Evolutionary conservation across 1,140 invertebrate species (phyloP).

Genomic region (Vanessa atalanta): DNA sequence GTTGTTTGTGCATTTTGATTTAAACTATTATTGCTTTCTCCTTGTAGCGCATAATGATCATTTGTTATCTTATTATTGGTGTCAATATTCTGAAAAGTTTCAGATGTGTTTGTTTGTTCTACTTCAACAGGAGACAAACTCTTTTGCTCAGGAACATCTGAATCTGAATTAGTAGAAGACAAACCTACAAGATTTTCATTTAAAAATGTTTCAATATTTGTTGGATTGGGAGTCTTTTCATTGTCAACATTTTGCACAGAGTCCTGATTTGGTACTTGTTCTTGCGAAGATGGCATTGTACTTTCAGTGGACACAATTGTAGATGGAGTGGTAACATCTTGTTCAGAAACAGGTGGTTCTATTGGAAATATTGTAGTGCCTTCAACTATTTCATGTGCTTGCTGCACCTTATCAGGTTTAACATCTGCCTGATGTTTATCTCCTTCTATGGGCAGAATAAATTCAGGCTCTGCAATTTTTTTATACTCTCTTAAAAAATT

Average conservation of each 20-base stretch:
- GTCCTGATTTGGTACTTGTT: not conserved
- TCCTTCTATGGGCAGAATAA: slow-evolving; percentile 53
- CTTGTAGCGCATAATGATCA: not conserved
- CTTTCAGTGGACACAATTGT: slow-evolving; percentile 11
- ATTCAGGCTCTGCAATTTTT: slow-evolving; percentile 53
- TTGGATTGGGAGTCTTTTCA: slow-evolving; percentile 13
- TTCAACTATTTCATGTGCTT: slow-evolving; percentile 72
- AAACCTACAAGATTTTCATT: slow-evolving; percentile 18
- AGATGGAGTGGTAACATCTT: slow-evolving; percentile 18
- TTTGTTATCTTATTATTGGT: not conserved
- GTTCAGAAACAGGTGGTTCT: slow-evolving; percentile 30
- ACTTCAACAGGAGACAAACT: not conserved
- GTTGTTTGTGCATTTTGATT: slow-evolving; percentile 8
- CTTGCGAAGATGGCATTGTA: not conserved
- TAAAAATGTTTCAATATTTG: slow-evolving; percentile 20
- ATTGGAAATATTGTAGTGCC: slow-evolving; percentile 72
- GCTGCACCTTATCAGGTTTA: slow-evolving; percentile 69
- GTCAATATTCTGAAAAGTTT: not conserved
- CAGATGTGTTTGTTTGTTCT: not conserved
- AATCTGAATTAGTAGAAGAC: not conserved
- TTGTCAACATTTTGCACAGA: slow-evolving; percentile 8
- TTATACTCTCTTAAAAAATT: slow-evolving; percentile 77
- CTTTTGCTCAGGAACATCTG: not conserved
- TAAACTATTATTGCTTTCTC: not conserved
- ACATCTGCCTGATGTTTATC: slow-evolving; percentile 44